Percentiles rank a stretch among this genome's conserved stretches.
Conservation (phyloP, 2,797 vertebrate genomes). For the Myiotriccus ornatus region DNA sequence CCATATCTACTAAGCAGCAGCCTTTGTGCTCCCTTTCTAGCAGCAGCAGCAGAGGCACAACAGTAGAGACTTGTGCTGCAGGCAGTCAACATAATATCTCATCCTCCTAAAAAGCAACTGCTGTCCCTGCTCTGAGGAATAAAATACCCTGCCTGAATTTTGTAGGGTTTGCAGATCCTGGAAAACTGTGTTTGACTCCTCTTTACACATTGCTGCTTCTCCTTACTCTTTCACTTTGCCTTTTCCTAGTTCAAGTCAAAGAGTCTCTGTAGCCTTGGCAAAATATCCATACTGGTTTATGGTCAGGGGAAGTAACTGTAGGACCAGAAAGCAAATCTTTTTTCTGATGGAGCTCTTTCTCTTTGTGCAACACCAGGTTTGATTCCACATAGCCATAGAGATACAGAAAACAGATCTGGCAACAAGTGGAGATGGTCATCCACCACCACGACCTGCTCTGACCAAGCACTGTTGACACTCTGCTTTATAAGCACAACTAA, state of each 20-base stretch:
- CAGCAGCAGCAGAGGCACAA: not conserved
- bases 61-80: not conserved
- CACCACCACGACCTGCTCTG: not conserved
- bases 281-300: not conserved
- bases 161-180: not conserved
- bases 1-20: not conserved
- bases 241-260: not conserved
- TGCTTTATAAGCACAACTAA: not conserved
- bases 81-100: not conserved
- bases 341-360: not conserved
- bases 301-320: fast-evolving
- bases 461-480: not conserved
- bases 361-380: not conserved
- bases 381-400: not conserved
- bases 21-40: not conserved
- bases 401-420: not conserved
- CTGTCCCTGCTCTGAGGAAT: not conserved
- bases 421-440: not conserved
- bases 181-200: not conserved
- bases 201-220: not conserved
- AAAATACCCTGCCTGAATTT: not conserved
- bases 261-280: not conserved
- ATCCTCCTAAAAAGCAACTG: not conserved
- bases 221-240: not conserved
- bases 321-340: not conserved